A percentile compares a stretch with the other conserved stretches of the same genome.
Conservation (phyloP, 1,140 invertebrate genomes). For the Drosophila gunungcola region DNA sequence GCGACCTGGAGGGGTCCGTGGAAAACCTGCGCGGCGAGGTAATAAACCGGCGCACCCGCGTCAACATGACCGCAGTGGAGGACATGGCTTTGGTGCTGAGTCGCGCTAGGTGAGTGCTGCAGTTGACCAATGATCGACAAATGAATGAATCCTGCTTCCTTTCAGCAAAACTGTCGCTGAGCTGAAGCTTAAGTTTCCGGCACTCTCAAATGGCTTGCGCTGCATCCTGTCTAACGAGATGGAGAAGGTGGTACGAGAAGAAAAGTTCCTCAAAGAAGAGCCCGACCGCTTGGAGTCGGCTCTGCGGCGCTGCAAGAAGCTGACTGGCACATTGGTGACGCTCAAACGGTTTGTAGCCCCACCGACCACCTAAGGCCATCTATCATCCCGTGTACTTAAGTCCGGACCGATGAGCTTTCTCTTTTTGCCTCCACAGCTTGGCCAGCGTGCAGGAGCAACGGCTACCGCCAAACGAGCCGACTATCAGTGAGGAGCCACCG, state of each 20-base stretch:
- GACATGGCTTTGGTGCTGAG: slow-evolving; percentile 97
- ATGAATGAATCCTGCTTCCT: neutral
- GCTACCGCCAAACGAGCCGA: slow-evolving; percentile 88
- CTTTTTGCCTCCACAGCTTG: slow-evolving; percentile 87
- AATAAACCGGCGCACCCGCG: slow-evolving; percentile 96
- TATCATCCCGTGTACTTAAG: too few species aligned
- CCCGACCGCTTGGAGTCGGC: slow-evolving; percentile 96
- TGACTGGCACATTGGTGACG: slow-evolving; percentile 97
- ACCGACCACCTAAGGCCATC: neutral
- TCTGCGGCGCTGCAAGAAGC: slow-evolving; percentile 96
- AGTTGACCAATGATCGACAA: neutral
- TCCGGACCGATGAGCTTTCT: neutral
- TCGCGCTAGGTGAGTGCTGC: slow-evolving; percentile 88
- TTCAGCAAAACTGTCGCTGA: slow-evolving; percentile 96
- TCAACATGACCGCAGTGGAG: slow-evolving; percentile 98
- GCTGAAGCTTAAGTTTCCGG: slow-evolving; percentile 95
- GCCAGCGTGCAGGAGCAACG: slow-evolving; percentile 98
- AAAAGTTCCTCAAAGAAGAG: slow-evolving; percentile 98
- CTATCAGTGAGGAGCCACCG: slow-evolving; percentile 88
- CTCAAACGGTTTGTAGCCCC: slow-evolving; percentile 92
- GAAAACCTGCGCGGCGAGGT: slow-evolving; percentile 97
- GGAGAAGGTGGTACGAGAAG: slow-evolving; percentile 96
- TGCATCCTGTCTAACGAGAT: slow-evolving; percentile 95
- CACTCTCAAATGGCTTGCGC: slow-evolving; percentile 95
- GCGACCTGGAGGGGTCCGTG: slow-evolving; percentile 96